Conservation (phyloP, 2,113 vertebrate genomes). For the Alethe diademata region DNA sequence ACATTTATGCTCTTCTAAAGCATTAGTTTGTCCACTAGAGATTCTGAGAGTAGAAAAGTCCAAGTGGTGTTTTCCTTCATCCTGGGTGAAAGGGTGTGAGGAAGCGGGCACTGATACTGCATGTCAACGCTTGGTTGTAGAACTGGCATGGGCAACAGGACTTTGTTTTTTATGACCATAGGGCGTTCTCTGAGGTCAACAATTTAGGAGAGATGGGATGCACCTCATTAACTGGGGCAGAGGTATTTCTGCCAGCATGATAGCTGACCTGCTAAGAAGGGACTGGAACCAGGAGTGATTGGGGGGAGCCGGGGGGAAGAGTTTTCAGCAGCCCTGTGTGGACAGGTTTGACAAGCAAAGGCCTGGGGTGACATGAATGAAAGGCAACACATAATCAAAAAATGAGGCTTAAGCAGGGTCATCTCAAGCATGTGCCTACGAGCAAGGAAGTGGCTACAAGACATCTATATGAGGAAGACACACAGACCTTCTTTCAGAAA, state of each 20-base stretch:
- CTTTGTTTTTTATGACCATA: background rate
- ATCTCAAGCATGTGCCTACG: background rate
- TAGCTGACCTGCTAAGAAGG: background rate
- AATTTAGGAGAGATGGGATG: background rate
- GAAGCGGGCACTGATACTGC: background rate
- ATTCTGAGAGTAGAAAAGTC: background rate
- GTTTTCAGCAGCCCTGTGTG: background rate
- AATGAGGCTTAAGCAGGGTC: background rate
- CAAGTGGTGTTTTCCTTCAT: background rate
- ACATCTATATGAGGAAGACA: background rate
- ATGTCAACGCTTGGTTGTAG: background rate
- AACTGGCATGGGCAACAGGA: accelerated
- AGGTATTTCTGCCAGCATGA: background rate
- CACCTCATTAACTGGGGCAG: background rate
- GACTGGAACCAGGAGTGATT: background rate
- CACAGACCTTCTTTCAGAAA: background rate
- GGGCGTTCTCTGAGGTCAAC: background rate
- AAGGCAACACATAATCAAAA: background rate
- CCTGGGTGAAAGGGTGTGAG: background rate
- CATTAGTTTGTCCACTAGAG: background rate
- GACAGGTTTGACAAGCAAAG: background rate
- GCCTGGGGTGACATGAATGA: background rate
- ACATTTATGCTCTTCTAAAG: background rate
- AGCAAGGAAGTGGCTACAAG: background rate
- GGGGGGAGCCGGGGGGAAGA: background rate